Base-by-base conservation (phyloP, 53 echinoderm and acorn worm species). In the Holothuria leucospilota region DNA sequence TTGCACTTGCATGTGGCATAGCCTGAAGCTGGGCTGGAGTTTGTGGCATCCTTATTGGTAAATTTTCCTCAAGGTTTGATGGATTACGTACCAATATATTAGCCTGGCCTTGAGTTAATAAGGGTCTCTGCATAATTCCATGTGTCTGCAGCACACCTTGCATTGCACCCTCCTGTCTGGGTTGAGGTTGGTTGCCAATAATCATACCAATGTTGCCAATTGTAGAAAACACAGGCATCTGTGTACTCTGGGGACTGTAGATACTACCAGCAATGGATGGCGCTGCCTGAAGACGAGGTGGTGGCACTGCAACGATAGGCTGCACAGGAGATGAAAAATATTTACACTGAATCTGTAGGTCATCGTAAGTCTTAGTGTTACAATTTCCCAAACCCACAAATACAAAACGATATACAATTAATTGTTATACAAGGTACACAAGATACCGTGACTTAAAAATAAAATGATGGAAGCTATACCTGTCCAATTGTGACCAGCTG, bases 11-110 rank as follows among this genome's bases (percentile, higher is more conserved):
- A 16, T 56, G 56, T 16, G 56, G 18, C 56, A 56, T 13, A 16
- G 56, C 56, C 56, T 80, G 80, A 24, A 29, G 27, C 29, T 80
- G 80, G 59, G 59, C 15, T 38, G 18, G 60, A 38, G 29, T n/a
- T 61, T 80, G 80, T 30, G 60, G 80, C 56, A 75, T 23, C 75
- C 75, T 75, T 75, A 75, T 15, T 51, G 75, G 75, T 25, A 75
- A 75, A 49, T 49, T 21, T 52, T 21, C 39, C 75, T 51, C n/a
- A 49, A 51, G 75, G 51, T 59, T 29, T 25, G 80, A 80, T 21
- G 27, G 14, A 60, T 38, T 34, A 59, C 59, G 80, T 80, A 80
- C 38, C 15, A 80, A 59, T 29, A 80, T 61, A 20, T 38, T 59
- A 60, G 80, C 8, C 24, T 24, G 21, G 38, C 60, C 60, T 61